Base-by-base conservation (phyloP, 2,797 vertebrate genomes). In the Caiman crocodilus region DNA sequence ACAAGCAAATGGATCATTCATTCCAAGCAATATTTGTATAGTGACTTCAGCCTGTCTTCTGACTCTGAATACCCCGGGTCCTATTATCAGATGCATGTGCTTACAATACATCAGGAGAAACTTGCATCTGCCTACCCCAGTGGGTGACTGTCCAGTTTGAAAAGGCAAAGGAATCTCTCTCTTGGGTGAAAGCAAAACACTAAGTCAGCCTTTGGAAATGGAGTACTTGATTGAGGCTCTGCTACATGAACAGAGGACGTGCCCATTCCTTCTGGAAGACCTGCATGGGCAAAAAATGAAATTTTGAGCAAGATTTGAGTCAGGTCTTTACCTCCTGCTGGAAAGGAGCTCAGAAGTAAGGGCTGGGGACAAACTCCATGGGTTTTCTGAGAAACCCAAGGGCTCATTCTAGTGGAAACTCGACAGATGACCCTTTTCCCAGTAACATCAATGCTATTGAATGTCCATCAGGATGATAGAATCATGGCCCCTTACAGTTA, bases 1-100 rank as follows among this genome's bases (percentile, higher is more conserved):
- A 88, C 90, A 86, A 93, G 90, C 55, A 83, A 94, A 90, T 86
- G 79, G 84, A 76, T 89, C 86, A 96, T 89, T 95, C 1, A n/a
- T 61, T 0, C 0, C 69, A 50, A 16, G 73, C 80, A 88, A 85
- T 93, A 92, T 93, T 91, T 94, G 42, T 50, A 67, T 84, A 59
- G 71, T 71, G 85, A 77, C 76, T 88, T 67, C 85, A 73, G 17
- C 88, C 16, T 94, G 82, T 92, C 95, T 82, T 73, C 69, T 85
- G 74, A 1, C 76, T 95, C 32, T 86, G 82, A 32, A 87, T 94
- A 4, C 57, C 26, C 73, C 32, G 14, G 23, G 69, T 42, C 23
- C 5, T 15, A 50, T 73, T 50, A 42, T 42, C 35, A 50, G 15
- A 25, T 3, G 32, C 35, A 13, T 25, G 69, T 8, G 23, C 69